Evolutionary conservation across 2,797 vertebrate genomes (phyloP).

Genomic region (Gymnothorax reevesii): DNA sequence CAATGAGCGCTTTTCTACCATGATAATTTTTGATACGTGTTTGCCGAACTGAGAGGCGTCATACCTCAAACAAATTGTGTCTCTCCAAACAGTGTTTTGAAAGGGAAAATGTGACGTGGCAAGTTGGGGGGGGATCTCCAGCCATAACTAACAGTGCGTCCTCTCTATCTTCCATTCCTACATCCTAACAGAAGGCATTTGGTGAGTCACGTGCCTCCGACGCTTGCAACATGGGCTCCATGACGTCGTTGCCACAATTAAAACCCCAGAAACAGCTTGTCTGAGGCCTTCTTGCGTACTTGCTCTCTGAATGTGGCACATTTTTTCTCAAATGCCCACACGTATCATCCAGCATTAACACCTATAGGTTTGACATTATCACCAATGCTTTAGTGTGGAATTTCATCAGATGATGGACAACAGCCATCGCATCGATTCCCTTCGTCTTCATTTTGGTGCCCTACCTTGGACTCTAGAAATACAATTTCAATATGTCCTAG

Average conservation of each 20-base stretch:
- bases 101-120: neutral
- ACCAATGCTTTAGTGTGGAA: neutral
- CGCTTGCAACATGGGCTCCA: conserved; percentile 37
- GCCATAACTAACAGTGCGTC: no score
- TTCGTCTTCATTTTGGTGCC: neutral
- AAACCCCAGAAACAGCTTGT: conserved; percentile 28
- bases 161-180: conserved; percentile 28
- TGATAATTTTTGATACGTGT: neutral
- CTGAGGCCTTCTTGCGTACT: neutral
- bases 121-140: neutral
- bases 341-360: neutral
- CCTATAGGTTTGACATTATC: neutral
- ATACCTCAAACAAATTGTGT: neutral
- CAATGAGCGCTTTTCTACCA: neutral
- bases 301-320: neutral
- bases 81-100: neutral
- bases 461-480: neutral
- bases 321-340: neutral
- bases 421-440: neutral
- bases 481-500: neutral
- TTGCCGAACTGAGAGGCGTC: neutral
- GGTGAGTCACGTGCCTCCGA: conserved; percentile 48
- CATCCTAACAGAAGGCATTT: conserved; percentile 18
- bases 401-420: conserved; percentile 10
- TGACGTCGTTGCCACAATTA: neutral